These are phyloP conservation scores for Drosophila serrata DNA, from an alignment of 1,140 invertebrate species.

Conservation along the genomic window DNA sequence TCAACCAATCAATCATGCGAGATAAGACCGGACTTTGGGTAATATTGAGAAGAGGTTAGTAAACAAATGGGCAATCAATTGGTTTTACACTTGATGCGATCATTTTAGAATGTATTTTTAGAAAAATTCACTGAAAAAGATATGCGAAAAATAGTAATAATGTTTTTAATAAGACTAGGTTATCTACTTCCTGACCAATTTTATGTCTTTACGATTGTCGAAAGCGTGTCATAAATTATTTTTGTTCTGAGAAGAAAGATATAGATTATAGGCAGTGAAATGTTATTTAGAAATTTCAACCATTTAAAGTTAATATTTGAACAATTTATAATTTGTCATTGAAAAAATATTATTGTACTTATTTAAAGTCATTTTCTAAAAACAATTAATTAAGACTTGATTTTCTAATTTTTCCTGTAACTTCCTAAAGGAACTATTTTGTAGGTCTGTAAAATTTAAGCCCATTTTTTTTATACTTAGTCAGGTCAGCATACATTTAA, in stretches of 20 bases:
- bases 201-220: neutral
- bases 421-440: too few relatives aligned
- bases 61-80: neutral
- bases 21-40: conserved; percentile 3
- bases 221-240: neutral
- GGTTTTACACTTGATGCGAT: neutral
- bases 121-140: neutral
- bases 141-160: too few relatives aligned
- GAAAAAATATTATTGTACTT: too few relatives aligned
- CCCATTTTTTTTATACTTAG: too few relatives aligned
- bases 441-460: too few relatives aligned
- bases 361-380: too few relatives aligned
- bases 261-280: neutral
- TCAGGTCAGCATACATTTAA: too few relatives aligned
- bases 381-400: too few relatives aligned
- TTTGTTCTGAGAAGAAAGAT: neutral
- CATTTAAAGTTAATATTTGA: neutral
- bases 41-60: conserved; percentile 4
- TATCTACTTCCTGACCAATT: neutral
- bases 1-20: neutral
- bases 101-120: neutral
- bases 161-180: too few relatives aligned
- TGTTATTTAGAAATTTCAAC: neutral
- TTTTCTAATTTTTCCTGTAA: too few relatives aligned
- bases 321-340: neutral